These are phyloP conservation scores for Drosophila trichaetosa DNA, from an alignment of 2,888 invertebrate genomes.

Conservation along the genomic window DNA sequence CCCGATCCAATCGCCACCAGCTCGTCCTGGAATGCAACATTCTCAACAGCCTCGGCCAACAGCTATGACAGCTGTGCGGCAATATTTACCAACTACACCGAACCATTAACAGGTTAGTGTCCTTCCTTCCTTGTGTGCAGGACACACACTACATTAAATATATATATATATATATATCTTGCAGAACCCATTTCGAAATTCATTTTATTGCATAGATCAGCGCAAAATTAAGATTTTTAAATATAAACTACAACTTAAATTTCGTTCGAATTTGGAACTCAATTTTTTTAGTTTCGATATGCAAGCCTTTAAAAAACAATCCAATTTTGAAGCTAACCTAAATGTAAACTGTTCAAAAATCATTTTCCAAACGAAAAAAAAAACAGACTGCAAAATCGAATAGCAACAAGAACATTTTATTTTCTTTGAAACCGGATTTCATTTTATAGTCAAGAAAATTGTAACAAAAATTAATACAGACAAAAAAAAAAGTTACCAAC, in stretches of 20 bases:
- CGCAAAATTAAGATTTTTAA: not conserved
- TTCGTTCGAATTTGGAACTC: not conserved
- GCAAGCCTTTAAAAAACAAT: too few species aligned
- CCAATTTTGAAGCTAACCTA: too few species aligned
- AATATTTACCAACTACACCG: constrained; percentile 80
- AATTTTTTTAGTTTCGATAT: too few species aligned
- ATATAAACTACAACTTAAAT: not conserved
- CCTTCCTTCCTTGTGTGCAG: not conserved
- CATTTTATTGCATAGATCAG: not conserved
- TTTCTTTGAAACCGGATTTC: too few species aligned
- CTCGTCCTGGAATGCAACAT: constrained; percentile 41
- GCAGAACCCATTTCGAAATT: not conserved
- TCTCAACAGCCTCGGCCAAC: constrained; percentile 53
- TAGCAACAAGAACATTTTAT: too few species aligned
- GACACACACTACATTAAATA: not conserved
- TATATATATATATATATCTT: not conserved
- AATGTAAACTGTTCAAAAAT: too few species aligned
- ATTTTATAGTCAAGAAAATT: too few species aligned
- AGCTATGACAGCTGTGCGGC: constrained; percentile 79
- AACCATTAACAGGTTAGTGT: constrained; percentile 75
- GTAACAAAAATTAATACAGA: too few species aligned
- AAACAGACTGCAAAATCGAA: too few species aligned
- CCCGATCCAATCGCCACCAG: not conserved
- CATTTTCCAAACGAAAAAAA: too few species aligned
- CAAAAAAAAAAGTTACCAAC: too few species aligned